Conservation (phyloP, 2,113 vertebrate genomes). For the Rostratula benghalensis region DNA sequence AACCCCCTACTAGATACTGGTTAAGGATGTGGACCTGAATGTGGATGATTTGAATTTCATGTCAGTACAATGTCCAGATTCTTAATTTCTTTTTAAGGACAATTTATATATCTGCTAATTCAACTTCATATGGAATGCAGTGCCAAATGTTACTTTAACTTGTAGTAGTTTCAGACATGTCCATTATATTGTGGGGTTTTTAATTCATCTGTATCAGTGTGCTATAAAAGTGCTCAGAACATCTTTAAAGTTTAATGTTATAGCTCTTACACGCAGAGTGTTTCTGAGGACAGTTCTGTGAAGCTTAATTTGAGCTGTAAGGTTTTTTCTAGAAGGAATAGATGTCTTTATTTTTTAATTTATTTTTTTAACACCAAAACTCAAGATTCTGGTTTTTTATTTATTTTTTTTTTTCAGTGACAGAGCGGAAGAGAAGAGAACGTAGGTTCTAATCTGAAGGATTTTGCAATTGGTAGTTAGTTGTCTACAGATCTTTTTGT, state of each 20-base stretch:
- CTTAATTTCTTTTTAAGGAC: neutral
- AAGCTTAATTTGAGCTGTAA: neutral
- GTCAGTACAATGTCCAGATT: neutral
- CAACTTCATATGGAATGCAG: neutral
- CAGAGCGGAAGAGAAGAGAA: neutral
- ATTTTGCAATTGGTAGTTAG: neutral
- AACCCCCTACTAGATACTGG: neutral
- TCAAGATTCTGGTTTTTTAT: neutral
- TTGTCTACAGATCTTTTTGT: neutral
- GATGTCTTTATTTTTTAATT: neutral
- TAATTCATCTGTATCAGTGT: neutral
- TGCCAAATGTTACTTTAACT: neutral
- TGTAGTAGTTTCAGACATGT: neutral
- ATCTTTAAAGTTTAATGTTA: neutral
- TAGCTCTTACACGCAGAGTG: neutral
- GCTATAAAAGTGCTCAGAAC: neutral
- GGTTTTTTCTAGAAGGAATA: neutral
- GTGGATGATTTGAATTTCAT: neutral
- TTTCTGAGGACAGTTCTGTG: neutral
- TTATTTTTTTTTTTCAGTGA: neutral
- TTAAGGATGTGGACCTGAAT: neutral
- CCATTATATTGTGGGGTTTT: neutral
- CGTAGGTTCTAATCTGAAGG: neutral
- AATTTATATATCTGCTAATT: neutral
- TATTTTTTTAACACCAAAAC: neutral